These are phyloP conservation scores for Scolopax rusticola DNA, from an alignment of 2,797 vertebrate genomes.

Conservation along the genomic window DNA sequence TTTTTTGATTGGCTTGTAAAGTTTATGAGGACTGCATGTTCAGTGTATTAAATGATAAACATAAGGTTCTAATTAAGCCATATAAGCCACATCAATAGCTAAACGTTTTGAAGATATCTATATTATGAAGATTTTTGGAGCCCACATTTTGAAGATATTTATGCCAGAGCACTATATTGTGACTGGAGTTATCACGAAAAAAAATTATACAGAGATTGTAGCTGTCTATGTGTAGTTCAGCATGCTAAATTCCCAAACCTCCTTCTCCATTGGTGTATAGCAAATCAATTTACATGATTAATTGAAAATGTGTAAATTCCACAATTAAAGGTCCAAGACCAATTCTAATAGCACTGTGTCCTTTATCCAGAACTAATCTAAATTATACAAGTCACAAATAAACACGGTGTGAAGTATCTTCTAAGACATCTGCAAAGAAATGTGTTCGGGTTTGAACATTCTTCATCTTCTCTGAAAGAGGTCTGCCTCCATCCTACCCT, in stretches of 20 bases:
- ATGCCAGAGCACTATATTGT: slow-evolving; percentile 13
- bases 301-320: background rate
- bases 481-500: background rate
- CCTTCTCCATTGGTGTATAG: background rate
- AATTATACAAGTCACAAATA: background rate
- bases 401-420: background rate
- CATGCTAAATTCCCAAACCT: background rate
- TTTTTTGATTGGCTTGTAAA: slow-evolving; percentile 14
- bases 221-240: background rate
- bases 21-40: background rate
- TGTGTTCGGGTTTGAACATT: accelerated
- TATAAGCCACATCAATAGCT: background rate
- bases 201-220: slow-evolving; percentile 27
- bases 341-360: background rate
- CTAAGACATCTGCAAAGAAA: background rate
- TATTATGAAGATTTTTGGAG: background rate
- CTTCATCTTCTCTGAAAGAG: background rate
- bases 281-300: background rate
- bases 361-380: background rate
- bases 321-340: background rate
- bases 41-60: background rate
- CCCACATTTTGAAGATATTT: background rate
- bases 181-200: slow-evolving; percentile 10
- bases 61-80: slow-evolving; percentile 38
- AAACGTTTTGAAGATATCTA: slow-evolving; percentile 16